Conservation (phyloP, 2,797 vertebrate genomes). For the Sebastes iracundus region DNA sequence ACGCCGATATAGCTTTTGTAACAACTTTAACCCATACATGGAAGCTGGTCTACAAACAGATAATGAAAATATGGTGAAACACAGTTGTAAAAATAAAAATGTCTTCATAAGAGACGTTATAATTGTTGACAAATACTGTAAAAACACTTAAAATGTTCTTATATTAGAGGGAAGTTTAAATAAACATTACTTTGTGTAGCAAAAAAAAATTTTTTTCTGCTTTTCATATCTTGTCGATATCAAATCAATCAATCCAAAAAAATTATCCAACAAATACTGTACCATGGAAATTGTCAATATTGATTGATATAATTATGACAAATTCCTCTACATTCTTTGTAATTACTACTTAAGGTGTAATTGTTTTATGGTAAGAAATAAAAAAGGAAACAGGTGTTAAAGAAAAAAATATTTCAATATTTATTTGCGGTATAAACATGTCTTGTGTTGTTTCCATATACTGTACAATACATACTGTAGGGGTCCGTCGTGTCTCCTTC, state of each 20-base stretch:
- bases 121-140: too few relatives aligned
- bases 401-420: conserved; percentile 99
- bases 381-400: conserved; percentile 76
- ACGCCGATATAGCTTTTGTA: background rate
- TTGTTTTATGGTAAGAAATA: conserved; percentile 39
- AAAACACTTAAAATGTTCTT: background rate
- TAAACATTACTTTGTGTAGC: background rate
- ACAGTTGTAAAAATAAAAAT: background rate
- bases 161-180: background rate
- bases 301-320: background rate
- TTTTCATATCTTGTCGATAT: background rate
- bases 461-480: conserved; percentile 83
- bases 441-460: conserved; percentile 91
- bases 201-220: too few relatives aligned
- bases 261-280: background rate
- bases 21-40: background rate
- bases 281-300: background rate
- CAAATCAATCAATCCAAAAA: background rate
- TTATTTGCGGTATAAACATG: conserved; percentile 99
- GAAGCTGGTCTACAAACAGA: background rate
- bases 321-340: background rate
- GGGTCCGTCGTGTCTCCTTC: conserved; percentile 91
- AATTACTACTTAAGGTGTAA: background rate
- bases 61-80: background rate
- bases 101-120: fast-evolving